phyloP scores from a whole-genome alignment of 1,140 invertebrate genomes.

The Oscheius sp. region DNA sequence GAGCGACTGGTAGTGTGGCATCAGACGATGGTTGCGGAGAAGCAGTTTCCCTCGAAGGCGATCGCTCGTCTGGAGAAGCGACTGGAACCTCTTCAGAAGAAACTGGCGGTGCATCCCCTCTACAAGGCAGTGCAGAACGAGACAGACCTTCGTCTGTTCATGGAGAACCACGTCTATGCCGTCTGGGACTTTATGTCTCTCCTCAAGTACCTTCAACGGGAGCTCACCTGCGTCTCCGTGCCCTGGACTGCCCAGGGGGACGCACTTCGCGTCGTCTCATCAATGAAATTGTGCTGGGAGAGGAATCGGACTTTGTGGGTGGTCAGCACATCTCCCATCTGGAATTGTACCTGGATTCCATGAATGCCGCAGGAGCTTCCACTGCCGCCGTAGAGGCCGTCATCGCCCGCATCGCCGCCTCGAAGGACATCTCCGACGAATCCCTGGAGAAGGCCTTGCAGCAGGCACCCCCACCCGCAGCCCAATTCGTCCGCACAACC shows the following conservation, averaged over 20 bases:
- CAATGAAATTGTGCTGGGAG: conserved; percentile 39
- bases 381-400: neutral
- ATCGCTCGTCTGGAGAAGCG: conserved; percentile 10
- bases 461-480: neutral
- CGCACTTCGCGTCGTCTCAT: conserved; percentile 19
- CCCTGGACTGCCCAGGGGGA: conserved; percentile 25
- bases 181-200: conserved; percentile 40
- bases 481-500: conserved; percentile 21
- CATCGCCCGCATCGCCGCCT: neutral
- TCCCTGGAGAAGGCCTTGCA: neutral
- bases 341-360: conserved; percentile 30
- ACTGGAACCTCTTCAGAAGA: conserved; percentile 19
- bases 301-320: conserved; percentile 26
- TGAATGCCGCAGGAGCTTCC: conserved; percentile 9
- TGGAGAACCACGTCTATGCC: conserved; percentile 36
- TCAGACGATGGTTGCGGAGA: too few species aligned
- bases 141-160: conserved; percentile 30
- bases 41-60: neutral
- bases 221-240: conserved; percentile 30
- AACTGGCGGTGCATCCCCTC: conserved; percentile 27
- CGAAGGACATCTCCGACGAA: neutral
- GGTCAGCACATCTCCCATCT: conserved; percentile 37
- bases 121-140: conserved; percentile 23
- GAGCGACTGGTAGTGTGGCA: too few species aligned
- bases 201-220: conserved; percentile 30